Base-by-base conservation (phyloP, 2,888 invertebrate genomes). In the Pollenia amentaria region DNA sequence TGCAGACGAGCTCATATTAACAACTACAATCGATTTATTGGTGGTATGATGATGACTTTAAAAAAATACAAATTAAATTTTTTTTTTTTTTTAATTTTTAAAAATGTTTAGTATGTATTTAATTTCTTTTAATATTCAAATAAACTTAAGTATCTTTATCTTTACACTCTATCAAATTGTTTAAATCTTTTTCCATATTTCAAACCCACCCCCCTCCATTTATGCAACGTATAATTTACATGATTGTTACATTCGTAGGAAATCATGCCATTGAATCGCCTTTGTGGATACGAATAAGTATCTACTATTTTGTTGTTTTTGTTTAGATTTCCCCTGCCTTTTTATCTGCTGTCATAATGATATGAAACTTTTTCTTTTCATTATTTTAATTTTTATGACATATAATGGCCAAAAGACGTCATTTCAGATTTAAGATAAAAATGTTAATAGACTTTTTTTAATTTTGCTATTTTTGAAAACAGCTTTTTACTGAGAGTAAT, bases 341-440 rank as follows among this genome's bases (percentile, higher is more conserved):
- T 6, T 29, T 6, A 55, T 40, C 57, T 44, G 51, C 46, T 55
- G 62, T 48, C 60, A 42, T 70, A 69, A 62, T 67, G 75, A 75
- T 80, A 62, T 72, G 14, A 21, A 72, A 60, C 64, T 69, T 80
- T 84, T 85, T 85, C 48, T 48, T 75, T 80, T 75, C 16, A 44
- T 69, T 62, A 57, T 77, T 60, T 29, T 60, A 60, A 79, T 60
- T 82, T 82, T 69, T 75, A 75, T 75, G 73, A 67, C 85, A 82
- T 75, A n/a, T 64, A 82, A 78, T 62, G 75, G 69, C 78, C 73
- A 86, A 79, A 83, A 62, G 86, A 67, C 62, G 79, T 70, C 86
- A 86, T 83, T 75, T 55, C n/a, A 83, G 82, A 86, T 86, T 82
- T 48, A 9, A 75, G 86, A 83, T 86, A 82, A 82, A 77, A 78